phyloP scores from a whole-genome alignment of 2,888 invertebrate species.

The Pediacus dermestoides region DNA sequence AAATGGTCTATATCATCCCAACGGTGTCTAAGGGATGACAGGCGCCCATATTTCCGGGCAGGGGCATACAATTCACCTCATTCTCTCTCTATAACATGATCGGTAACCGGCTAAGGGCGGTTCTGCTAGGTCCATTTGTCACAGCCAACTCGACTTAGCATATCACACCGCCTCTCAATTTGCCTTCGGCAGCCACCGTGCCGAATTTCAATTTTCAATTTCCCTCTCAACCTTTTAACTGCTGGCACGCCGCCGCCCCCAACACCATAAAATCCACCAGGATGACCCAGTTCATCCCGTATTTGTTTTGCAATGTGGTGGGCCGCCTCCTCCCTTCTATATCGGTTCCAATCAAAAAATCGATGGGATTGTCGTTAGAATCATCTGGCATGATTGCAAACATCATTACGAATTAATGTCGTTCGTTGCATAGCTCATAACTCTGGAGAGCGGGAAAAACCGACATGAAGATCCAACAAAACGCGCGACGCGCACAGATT shows the following conservation, averaged over 20 bases:
- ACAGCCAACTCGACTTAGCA: conserved; percentile 33
- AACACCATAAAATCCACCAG: conserved; percentile 24
- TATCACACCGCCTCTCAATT: conserved; percentile 46
- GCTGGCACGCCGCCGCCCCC: conserved; percentile 17
- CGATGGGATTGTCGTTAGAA: conserved; percentile 5
- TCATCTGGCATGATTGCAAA: conserved; percentile 8
- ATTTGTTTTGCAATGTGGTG: conserved; percentile 2
- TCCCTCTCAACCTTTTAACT: conserved; percentile 30
- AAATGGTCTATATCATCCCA: no score
- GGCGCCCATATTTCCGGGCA: conserved; percentile 30
- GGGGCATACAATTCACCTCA: conserved; percentile 32
- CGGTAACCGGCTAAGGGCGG: conserved; percentile 48
- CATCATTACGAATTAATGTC: conserved; percentile 4
- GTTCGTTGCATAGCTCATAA: no score
- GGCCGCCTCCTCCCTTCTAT: neutral
- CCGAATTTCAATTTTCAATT: conserved; percentile 39
- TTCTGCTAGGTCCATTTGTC: conserved; percentile 35
- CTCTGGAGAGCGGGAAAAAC: no score
- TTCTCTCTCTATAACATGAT: conserved; percentile 48
- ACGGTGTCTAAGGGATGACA: no score
- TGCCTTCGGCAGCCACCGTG: conserved; percentile 41
- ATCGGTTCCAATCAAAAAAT: neutral
- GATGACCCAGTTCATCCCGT: neutral
- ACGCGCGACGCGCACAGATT: no score
- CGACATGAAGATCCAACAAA: no score